phyloP scores from a whole-genome alignment of 2,888 invertebrate genomes.

The Drosophila ustulata region DNA sequence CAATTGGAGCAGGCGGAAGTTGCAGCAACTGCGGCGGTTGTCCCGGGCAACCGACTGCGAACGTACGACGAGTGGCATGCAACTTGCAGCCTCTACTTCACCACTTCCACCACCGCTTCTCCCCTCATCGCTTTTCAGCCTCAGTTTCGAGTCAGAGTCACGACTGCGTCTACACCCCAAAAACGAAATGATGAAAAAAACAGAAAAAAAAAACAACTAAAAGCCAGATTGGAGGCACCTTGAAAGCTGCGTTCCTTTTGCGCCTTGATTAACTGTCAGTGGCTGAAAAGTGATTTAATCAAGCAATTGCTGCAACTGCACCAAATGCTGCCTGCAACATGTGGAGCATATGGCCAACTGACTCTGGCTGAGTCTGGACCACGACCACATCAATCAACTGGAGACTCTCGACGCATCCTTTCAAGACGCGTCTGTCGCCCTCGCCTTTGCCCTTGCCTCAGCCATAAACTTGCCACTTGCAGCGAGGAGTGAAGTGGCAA shows the following conservation, averaged over 20 bases:
- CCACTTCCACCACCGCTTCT: not conserved
- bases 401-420: constrained; percentile 72
- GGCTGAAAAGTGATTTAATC: constrained; percentile 81
- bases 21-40: constrained; percentile 59
- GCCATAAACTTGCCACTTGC: constrained; percentile 2
- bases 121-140: not conserved
- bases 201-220: not conserved
- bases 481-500: not conserved
- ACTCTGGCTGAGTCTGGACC: constrained; percentile 23
- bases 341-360: constrained; percentile 67
- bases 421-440: constrained; percentile 44
- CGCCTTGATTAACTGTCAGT: constrained; percentile 80
- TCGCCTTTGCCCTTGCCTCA: constrained; percentile 21
- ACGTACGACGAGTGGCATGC: constrained; percentile 21
- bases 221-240: constrained; percentile 53
- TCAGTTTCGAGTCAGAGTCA: constrained; percentile 38
- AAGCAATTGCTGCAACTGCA: constrained; percentile 50
- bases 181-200: not conserved
- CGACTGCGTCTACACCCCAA: constrained; percentile 43
- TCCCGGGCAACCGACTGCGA: constrained; percentile 49
- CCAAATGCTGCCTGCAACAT: constrained; percentile 48
- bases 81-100: constrained; percentile 2
- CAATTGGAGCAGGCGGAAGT: constrained; percentile 82
- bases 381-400: constrained; percentile 82
- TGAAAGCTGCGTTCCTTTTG: constrained; percentile 57